These are phyloP conservation scores for Ennomos fuscantarius DNA, from an alignment of 2,888 invertebrate genomes.

Conservation along the genomic window DNA sequence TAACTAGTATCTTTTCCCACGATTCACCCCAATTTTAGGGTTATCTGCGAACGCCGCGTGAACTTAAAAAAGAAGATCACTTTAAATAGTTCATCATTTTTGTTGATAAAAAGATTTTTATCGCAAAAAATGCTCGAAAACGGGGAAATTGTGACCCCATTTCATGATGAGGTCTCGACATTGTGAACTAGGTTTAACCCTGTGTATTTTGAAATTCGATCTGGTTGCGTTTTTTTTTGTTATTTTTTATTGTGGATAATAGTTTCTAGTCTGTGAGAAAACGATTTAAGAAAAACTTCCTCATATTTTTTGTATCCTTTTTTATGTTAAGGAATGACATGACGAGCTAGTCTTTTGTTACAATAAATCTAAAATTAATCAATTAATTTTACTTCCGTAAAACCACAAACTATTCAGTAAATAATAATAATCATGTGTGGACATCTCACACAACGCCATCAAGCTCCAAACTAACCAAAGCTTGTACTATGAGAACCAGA, in stretches of 20 bases:
- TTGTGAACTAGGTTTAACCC: constrained; percentile 77
- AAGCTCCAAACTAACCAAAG: too few relatives aligned
- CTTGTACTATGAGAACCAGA: too few relatives aligned
- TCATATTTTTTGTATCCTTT: too few relatives aligned
- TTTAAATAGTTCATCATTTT: constrained; percentile 71
- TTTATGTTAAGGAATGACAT: too few relatives aligned
- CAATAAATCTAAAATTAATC: too few relatives aligned
- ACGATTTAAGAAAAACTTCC: not conserved
- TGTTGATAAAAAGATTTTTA: constrained; percentile 41
- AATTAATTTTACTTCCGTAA: too few relatives aligned
- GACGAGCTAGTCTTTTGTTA: too few relatives aligned
- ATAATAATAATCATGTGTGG: too few relatives aligned
- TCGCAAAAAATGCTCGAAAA: constrained; percentile 51
- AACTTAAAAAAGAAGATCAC: constrained; percentile 71
- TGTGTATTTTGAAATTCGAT: constrained; percentile 79
- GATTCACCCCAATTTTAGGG: constrained; percentile 80
- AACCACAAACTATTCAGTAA: too few relatives aligned
- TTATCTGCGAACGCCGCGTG: constrained; percentile 67
- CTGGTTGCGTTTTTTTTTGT: constrained; percentile 53
- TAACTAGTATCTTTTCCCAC: constrained; percentile 65
- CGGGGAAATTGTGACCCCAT: constrained; percentile 72
- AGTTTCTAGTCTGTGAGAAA: constrained; percentile 42
- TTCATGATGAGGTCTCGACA: constrained; percentile 80
- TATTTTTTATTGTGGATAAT: constrained; percentile 40
- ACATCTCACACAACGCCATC: too few relatives aligned